These are phyloP conservation scores for Zygaena filipendulae DNA, from an alignment of 2,888 invertebrate genomes.

Conservation along the genomic window DNA sequence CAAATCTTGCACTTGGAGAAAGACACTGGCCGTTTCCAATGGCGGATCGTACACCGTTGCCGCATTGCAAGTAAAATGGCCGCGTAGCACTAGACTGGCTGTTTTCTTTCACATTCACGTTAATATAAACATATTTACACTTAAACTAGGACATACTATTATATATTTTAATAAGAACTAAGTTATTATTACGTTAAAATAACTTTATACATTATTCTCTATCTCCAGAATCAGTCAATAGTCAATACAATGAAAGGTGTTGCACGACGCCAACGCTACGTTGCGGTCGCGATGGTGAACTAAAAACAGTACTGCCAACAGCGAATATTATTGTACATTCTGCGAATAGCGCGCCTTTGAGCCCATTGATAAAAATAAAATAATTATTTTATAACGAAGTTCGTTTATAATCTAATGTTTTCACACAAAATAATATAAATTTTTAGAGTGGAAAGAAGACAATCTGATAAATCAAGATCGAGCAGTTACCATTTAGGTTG, in stretches of 20 bases:
- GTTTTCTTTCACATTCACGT: slow-evolving; percentile 64
- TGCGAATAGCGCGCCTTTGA: slow-evolving; percentile 56
- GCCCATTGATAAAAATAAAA: too few species aligned
- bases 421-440: too few species aligned
- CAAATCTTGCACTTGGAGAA: slow-evolving; percentile 71
- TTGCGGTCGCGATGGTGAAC: slow-evolving; percentile 68
- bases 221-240: slow-evolving; percentile 75
- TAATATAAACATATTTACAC: slow-evolving; percentile 63
- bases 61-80: slow-evolving; percentile 79
- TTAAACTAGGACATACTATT: slow-evolving; percentile 61
- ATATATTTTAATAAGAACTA: slow-evolving; percentile 60
- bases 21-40: slow-evolving; percentile 77
- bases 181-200: slow-evolving; percentile 69
- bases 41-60: slow-evolving; percentile 79
- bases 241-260: slow-evolving; percentile 80
- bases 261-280: slow-evolving; percentile 72
- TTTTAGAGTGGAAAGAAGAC: too few species aligned
- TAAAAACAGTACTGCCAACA: slow-evolving; percentile 55
- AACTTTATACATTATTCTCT: slow-evolving; percentile 73
- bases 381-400: background rate
- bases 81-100: slow-evolving; percentile 70
- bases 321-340: slow-evolving; percentile 39
- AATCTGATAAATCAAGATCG: too few species aligned
- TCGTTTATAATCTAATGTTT: background rate
- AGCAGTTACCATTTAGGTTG: too few species aligned